Evolutionary conservation across 2,113 vertebrate genomes (phyloP).

Genomic region (Etheostoma spectabile): DNA sequence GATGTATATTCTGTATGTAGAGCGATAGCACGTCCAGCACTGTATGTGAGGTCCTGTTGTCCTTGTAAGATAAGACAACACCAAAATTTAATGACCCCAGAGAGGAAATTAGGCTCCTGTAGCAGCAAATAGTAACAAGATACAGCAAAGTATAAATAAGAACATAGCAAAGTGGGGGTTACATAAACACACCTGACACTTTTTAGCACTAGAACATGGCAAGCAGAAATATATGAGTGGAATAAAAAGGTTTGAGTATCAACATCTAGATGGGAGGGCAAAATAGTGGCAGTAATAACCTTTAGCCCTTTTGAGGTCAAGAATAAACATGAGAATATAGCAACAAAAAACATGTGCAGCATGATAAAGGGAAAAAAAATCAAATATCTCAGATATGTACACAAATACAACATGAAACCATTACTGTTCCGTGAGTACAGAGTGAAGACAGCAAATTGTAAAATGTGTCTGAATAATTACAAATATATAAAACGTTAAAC

Average conservation of each 20-base stretch:
- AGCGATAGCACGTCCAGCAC: slow-evolving; percentile 31
- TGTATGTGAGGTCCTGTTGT: slow-evolving; percentile 64
- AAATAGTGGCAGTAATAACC: background rate
- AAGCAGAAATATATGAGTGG: slow-evolving; percentile 34
- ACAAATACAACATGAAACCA: no score
- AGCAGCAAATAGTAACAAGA: slow-evolving; percentile 49
- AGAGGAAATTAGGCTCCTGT: slow-evolving; percentile 50
- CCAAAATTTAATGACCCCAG: slow-evolving; percentile 36
- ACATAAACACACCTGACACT: slow-evolving; percentile 60
- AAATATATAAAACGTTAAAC: background rate
- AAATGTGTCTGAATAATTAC: no score
- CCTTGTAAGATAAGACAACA: slow-evolving; percentile 68
- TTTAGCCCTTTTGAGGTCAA: background rate
- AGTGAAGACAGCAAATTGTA: background rate
- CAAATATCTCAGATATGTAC: background rate
- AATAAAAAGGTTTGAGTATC: slow-evolving; percentile 33
- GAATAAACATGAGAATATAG: background rate
- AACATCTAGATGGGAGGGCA: slow-evolving; percentile 23
- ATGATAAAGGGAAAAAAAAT: background rate
- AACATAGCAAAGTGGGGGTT: slow-evolving; percentile 41
- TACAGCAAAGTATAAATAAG: slow-evolving; percentile 49
- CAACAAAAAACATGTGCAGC: background rate
- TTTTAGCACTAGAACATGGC: slow-evolving; percentile 42
- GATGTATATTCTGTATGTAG: slow-evolving; percentile 4
- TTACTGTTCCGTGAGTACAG: no score